Evolutionary conservation across 2,113 vertebrate species (phyloP), one percentile per base, ranked within the genome.

Genomic region (Meriones unguiculatus): DNA sequence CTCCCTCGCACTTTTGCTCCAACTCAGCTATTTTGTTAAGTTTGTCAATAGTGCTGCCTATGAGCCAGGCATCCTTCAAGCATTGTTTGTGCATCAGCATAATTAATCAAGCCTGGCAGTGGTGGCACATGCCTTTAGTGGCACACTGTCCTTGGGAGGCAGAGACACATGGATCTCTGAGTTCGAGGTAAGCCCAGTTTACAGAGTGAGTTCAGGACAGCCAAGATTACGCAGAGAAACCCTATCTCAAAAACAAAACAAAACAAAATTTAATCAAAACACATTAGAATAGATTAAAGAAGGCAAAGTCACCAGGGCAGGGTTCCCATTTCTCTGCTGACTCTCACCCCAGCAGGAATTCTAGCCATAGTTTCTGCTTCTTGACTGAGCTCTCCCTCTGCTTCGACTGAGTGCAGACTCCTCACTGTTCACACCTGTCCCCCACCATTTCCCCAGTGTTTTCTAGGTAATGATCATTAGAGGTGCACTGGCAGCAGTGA

Each of bases 361-460:
- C 17, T 2, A 2, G 14, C 18, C 25, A 77, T 8, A 3, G 7
- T 76, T 24, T 76, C 18, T 25, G 30, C 46, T 77, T 25, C 14
- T 52, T 77, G 46, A 50, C 46, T 30, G 46, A 30, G 14, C 11
- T 7, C 5, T 30, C 46, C 13, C 54, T 38, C 57, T 82, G 35
- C 35, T 38, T 82, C 5, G 46, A 46, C 46, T 46, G 46, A 46
- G 46, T 46, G 46, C 46, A 25, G 54, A 13, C 25, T 38, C 5
- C 22, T 32, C 80, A 59, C 0, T 13, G 2, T 12, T 59, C 18
- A 14, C 14, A 38, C 13, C 12, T 3, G 38, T 0, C 41, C 10
- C 35, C 22, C 11, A 59, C 12, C 32, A 1, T 5, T 24, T 14
- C 35, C 35, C 57, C 80, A 76, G 73, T 24, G 22, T 62, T 62